Evolutionary conservation across 2,113 vertebrate genomes (phyloP), one percentile per base, ranked within the genome.

Genomic region (Engraulis encrasicolus): DNA sequence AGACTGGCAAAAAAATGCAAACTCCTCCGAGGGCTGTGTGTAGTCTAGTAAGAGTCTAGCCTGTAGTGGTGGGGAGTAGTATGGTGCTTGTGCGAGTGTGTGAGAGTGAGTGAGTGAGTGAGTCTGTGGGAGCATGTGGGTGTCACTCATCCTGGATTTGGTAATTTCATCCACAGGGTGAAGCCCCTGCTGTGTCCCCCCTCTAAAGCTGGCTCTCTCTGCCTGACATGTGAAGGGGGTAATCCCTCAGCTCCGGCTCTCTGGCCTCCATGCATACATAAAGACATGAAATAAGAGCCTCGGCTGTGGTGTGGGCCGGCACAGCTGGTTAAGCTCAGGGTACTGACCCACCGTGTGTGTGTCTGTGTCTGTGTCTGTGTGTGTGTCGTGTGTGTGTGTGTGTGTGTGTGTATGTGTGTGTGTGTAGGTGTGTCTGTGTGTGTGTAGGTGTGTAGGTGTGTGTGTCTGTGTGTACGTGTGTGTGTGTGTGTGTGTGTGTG

Each of bases 201-300:
- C 71, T 79, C n/a, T n/a, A n/a, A 90, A 82, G 78, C 83, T 80
- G 50, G 38, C 77, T 31, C 37, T 49, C 19, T 82, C 81, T n/a
- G n/a, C 82, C 74, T 83, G 79, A 88, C 74, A 83, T 82, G 78
- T 50, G 37, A 84, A 82, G 78, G 74, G 50, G 81, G 49, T 87
- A 88, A 90, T 87, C 36, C 78, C 81, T 31, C 27, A 6, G 48
- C 11, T 81, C 84, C 77, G 66, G 81, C 83, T 78, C 83, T 78
- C 78, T 37, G 50, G 40, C 77, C 79, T 79, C 48, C 84, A 71
- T 83, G 84, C 81, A 84, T 84, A 84, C 78, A 6, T 77, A 78
- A 84, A 84, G 78, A 48, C 74, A 79, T 86, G 80, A 87, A 84
- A 90, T 88, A 85, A 74, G 80, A 87, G 79, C 40, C 58, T 36